Percentiles rank a stretch among this genome's conserved stretches.
Evolutionary conservation across 2,113 vertebrate species (phyloP).

Genomic region (Procavia capensis): DNA sequence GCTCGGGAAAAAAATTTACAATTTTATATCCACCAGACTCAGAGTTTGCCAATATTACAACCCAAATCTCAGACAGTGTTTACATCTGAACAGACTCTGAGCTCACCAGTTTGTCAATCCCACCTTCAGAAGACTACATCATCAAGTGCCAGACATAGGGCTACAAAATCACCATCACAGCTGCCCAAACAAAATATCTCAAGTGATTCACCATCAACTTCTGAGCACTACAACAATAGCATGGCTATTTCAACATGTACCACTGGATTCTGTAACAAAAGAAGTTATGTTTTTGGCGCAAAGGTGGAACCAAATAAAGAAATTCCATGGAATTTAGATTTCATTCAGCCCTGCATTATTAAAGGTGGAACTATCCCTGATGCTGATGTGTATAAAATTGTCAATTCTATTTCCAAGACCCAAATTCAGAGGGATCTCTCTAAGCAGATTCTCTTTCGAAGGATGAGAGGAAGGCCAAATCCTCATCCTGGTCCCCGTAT

Average conservation of each 20-base stretch:
- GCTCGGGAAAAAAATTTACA: background rate
- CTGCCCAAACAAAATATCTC: background rate
- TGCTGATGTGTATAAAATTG: slow-evolving; percentile 70
- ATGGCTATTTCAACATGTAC: background rate
- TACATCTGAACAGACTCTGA: background rate
- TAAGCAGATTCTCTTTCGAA: slow-evolving; percentile 79
- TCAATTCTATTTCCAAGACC: slow-evolving; percentile 74
- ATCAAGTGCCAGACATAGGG: background rate
- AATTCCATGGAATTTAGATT: slow-evolving; percentile 61
- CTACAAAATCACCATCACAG: background rate
- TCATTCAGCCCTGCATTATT: slow-evolving; percentile 60
- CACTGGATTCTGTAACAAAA: slow-evolving; percentile 41
- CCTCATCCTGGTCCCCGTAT: slow-evolving; percentile 77
- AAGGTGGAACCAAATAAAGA: slow-evolving; percentile 44
- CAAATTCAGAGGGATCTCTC: slow-evolving; percentile 77
- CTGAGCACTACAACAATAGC: background rate
- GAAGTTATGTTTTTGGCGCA: background rate
- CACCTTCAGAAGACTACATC: slow-evolving; percentile 4
- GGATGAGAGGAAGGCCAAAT: slow-evolving; percentile 81
- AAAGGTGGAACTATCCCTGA: slow-evolving; percentile 72
- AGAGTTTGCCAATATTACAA: slow-evolving; percentile 9
- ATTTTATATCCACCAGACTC: background rate
- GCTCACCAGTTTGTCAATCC: slow-evolving; percentile 8
- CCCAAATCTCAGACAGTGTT: background rate
- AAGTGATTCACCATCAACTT: background rate